Evolutionary conservation across 2,113 vertebrate species (phyloP).

Genomic region (Dolichallabes microphthalmus): DNA sequence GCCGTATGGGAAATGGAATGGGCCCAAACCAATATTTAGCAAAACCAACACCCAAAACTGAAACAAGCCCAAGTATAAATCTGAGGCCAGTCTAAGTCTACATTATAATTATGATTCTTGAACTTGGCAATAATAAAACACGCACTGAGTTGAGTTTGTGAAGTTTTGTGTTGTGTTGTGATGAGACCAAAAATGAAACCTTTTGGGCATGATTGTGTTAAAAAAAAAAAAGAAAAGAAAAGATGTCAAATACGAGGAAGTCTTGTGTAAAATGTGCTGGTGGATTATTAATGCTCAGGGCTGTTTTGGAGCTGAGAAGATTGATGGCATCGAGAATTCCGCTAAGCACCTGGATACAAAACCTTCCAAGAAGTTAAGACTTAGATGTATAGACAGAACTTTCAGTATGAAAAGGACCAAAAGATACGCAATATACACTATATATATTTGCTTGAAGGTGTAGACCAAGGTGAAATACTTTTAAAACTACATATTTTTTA

Average conservation of each 20-base stretch:
- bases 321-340: background rate
- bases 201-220: background rate
- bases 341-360: background rate
- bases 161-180: background rate
- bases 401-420: background rate
- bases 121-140: background rate
- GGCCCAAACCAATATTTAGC: background rate
- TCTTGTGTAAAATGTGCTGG: background rate
- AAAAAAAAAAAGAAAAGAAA: background rate
- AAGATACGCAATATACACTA: background rate
- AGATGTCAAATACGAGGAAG: background rate
- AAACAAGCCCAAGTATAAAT: background rate
- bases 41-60: background rate
- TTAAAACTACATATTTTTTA: no score
- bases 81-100: background rate
- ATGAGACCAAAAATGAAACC: background rate
- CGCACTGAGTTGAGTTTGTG: no score
- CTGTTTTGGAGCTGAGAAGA: background rate
- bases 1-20: no score
- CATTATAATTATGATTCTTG: background rate
- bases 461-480: background rate
- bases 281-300: conserved; percentile 12
- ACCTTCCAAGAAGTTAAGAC: background rate
- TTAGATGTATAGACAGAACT: background rate
- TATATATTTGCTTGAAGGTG: background rate